Conservation (phyloP, 2,113 vertebrate genomes). For the Notothenia coriiceps region DNA sequence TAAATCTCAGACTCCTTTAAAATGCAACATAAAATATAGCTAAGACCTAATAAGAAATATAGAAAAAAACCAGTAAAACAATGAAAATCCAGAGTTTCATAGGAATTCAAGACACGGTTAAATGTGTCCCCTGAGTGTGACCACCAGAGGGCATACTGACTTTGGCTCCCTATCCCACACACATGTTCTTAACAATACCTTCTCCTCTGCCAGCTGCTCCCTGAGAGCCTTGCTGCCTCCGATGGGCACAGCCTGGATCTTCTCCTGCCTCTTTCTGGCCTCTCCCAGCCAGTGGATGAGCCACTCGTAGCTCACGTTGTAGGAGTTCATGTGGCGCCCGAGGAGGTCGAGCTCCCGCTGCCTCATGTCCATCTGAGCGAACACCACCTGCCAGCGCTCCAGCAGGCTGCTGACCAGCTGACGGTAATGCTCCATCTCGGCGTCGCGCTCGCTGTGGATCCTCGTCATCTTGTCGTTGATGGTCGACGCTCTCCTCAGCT, state of each 20-base stretch:
- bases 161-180: not conserved
- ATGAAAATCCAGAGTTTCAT: too few relatives aligned
- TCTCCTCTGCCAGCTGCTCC: conserved; percentile 91
- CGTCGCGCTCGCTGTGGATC: conserved; percentile 90
- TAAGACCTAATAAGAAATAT: too few relatives aligned
- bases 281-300: conserved; percentile 91
- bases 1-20: too few relatives aligned
- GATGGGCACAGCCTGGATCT: conserved; percentile 88
- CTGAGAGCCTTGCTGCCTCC: conserved; percentile 80
- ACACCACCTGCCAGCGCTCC: conserved; percentile 92
- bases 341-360: conserved; percentile 91
- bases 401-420: conserved; percentile 86
- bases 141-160: conserved; percentile 19
- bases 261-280: conserved; percentile 88
- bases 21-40: too few relatives aligned
- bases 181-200: conserved; percentile 80
- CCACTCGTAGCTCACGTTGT: conserved; percentile 86
- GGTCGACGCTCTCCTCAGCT: conserved; percentile 85
- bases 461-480: conserved; percentile 89
- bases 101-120: too few relatives aligned
- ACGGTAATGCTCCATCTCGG: conserved; percentile 91
- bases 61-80: not conserved
- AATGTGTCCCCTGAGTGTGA: not conserved
- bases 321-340: conserved; percentile 89
- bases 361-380: conserved; percentile 88